Evolutionary conservation across 1,140 invertebrate genomes (phyloP).

Genomic region (Drosophila nigrodunni): DNA sequence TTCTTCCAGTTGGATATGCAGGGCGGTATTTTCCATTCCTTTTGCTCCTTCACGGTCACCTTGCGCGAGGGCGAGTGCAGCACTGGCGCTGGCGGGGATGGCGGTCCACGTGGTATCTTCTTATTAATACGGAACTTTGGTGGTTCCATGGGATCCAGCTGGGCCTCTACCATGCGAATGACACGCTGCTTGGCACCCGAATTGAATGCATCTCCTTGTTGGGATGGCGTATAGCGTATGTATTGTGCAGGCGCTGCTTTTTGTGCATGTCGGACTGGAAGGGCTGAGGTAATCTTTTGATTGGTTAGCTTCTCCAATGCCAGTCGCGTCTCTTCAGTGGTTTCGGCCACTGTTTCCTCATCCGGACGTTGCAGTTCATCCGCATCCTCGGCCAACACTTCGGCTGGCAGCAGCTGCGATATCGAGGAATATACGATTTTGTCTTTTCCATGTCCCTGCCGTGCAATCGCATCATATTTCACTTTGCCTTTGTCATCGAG

Average conservation of each 20-base stretch:
- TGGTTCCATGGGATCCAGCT: constrained; percentile 99
- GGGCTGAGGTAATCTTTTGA: constrained; percentile 95
- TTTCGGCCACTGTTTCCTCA: constrained; percentile 93
- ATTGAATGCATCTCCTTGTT: constrained; percentile 97
- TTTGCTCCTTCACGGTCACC: constrained; percentile 99
- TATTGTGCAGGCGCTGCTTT: constrained; percentile 97
- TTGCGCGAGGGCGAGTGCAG: constrained; percentile 98
- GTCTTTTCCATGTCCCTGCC: constrained; percentile 97
- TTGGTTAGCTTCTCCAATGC: constrained; percentile 95
- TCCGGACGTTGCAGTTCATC: constrained; percentile 93
- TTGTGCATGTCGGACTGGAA: constrained; percentile 96
- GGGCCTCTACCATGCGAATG: constrained; percentile 97
- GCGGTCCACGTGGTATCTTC: constrained; percentile 98
- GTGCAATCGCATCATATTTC: constrained; percentile 98
- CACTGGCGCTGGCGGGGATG: constrained; percentile 96
- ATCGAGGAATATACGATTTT: constrained; percentile 99
- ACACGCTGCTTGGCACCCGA: constrained; percentile 99
- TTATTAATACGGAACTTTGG: constrained; percentile 98
- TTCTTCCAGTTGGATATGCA: constrained; percentile 99
- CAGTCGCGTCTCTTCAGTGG: constrained; percentile 93
- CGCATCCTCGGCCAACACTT: constrained; percentile 96
- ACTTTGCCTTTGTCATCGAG: constrained; percentile 97
- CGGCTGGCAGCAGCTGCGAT: constrained; percentile 96
- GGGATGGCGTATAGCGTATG: constrained; percentile 98
- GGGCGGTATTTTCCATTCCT: constrained; percentile 99